These are phyloP conservation scores for Hyalella azteca DNA, from an alignment of 2,888 invertebrate species.

Conservation along the genomic window DNA sequence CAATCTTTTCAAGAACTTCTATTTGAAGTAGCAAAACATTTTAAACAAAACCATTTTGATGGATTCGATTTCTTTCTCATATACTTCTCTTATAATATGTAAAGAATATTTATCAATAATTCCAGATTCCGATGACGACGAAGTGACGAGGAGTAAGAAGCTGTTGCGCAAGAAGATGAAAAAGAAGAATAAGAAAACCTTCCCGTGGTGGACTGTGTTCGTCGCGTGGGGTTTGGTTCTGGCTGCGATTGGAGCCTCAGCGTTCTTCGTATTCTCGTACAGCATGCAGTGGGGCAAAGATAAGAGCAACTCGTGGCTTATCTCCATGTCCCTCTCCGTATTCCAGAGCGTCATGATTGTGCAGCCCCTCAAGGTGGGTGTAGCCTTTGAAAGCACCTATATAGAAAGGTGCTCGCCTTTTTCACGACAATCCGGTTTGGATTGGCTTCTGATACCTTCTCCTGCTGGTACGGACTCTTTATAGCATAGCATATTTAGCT, in stretches of 20 bases:
- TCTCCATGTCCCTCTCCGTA: slow-evolving; percentile 64
- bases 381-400: too few species aligned
- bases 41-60: too few species aligned
- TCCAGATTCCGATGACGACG: neutral
- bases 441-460: too few species aligned
- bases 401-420: too few species aligned
- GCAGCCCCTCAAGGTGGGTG: slow-evolving; percentile 63
- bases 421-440: too few species aligned
- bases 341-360: slow-evolving; percentile 63
- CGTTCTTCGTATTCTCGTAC: slow-evolving; percentile 63
- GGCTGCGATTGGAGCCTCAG: slow-evolving; percentile 60
- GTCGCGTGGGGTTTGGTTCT: slow-evolving; percentile 64
- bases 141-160: neutral
- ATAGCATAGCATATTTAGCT: too few species aligned
- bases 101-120: neutral
- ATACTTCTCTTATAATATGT: neutral
- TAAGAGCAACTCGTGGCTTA: slow-evolving; percentile 64
- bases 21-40: too few species aligned
- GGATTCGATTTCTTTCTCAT: neutral
- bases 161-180: neutral
- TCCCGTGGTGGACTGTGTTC: slow-evolving; percentile 59
- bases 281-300: slow-evolving; percentile 63
- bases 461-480: too few species aligned
- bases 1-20: too few species aligned
- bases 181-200: slow-evolving; percentile 36